phyloP scores from a whole-genome alignment of 2,888 invertebrate species.

The Meandrusa payeni region DNA sequence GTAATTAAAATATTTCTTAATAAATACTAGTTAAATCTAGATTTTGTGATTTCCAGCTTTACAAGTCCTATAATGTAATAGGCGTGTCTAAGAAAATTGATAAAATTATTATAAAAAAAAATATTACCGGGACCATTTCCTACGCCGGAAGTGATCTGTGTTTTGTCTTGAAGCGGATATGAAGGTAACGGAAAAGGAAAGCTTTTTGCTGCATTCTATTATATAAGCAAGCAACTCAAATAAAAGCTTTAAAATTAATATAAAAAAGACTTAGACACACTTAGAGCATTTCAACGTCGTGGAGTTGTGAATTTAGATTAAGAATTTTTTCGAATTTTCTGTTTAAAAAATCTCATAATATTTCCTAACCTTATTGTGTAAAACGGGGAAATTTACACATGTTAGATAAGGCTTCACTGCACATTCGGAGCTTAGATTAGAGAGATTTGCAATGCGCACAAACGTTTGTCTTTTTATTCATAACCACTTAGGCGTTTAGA shows the following conservation, averaged over 20 bases:
- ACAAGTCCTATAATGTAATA: slow-evolving; percentile 51
- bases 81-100: slow-evolving; percentile 49
- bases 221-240: slow-evolving; percentile 54
- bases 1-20: slow-evolving; percentile 48
- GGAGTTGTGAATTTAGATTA: slow-evolving; percentile 66
- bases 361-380: slow-evolving; percentile 49
- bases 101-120: slow-evolving; percentile 39
- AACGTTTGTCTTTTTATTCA: slow-evolving; percentile 44
- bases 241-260: slow-evolving; percentile 54
- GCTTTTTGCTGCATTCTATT: slow-evolving; percentile 58
- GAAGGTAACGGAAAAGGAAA: slow-evolving; percentile 41
- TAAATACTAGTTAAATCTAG: slow-evolving; percentile 64
- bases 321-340: slow-evolving; percentile 32
- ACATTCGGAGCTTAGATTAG: slow-evolving; percentile 67
- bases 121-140: slow-evolving; percentile 78
- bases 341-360: too few species aligned
- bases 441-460: slow-evolving; percentile 62
- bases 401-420: slow-evolving; percentile 54
- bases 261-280: slow-evolving; percentile 46
- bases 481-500: slow-evolving; percentile 33
- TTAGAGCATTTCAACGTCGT: slow-evolving; percentile 47
- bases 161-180: slow-evolving; percentile 44
- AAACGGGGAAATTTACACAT: slow-evolving; percentile 78
- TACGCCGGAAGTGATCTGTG: slow-evolving; percentile 58
- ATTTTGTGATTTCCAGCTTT: slow-evolving; percentile 64